Percentiles rank a stretch among this genome's conserved stretches.
Evolutionary conservation across 1,140 invertebrate genomes (phyloP).

Genomic region (Druon quercuslanigerum): DNA sequence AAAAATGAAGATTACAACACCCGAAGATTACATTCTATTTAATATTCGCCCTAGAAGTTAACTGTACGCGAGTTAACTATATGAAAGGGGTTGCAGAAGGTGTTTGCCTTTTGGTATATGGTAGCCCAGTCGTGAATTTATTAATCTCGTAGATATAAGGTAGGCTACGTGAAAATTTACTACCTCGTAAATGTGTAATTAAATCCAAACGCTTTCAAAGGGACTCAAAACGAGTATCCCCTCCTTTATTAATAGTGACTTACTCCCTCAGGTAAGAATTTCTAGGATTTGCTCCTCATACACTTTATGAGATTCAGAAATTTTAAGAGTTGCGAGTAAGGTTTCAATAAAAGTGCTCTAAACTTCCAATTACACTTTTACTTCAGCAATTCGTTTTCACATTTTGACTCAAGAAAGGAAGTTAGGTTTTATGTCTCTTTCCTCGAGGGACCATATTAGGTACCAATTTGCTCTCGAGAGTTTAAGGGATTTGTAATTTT

Average conservation of each 20-base stretch:
- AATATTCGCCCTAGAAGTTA: background rate
- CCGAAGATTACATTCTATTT: too few relatives aligned
- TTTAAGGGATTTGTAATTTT: background rate
- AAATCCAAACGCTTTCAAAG: conserved; percentile 22
- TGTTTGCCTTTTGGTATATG: conserved; percentile 23
- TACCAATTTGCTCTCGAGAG: too few relatives aligned
- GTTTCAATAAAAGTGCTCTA: background rate
- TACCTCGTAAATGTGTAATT: conserved; percentile 30
- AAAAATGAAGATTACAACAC: too few relatives aligned
- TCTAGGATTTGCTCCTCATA: conserved; percentile 6
- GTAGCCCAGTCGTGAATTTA: conserved; percentile 7
- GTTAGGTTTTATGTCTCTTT: too few relatives aligned
- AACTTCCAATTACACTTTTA: too few relatives aligned
- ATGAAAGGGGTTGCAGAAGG: background rate
- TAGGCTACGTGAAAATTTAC: conserved; percentile 14
- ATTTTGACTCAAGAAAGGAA: too few relatives aligned
- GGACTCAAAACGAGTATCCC: conserved; percentile 3
- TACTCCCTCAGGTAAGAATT: background rate
- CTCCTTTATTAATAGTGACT: conserved; percentile 9
- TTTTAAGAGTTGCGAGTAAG: background rate
- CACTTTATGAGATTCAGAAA: background rate
- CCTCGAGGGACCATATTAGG: too few relatives aligned
- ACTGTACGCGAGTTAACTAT: background rate
- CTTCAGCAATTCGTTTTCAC: too few relatives aligned
- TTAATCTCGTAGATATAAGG: conserved; percentile 14